phyloP scores from a whole-genome alignment of 2,113 vertebrate genomes.

The Opisthocomus hoazin region DNA sequence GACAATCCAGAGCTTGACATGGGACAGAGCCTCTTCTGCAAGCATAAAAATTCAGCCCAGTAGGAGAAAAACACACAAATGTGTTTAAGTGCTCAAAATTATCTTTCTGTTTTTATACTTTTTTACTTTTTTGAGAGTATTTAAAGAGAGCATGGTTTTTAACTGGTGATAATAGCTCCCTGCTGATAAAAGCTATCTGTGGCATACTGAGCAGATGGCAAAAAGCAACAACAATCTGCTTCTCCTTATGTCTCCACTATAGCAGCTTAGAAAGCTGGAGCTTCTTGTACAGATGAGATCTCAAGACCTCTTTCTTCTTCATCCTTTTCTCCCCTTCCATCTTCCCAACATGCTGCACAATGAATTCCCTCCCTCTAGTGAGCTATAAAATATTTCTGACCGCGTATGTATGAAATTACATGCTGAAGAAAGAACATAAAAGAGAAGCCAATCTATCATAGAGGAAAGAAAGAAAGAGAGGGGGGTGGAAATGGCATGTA shows the following conservation, averaged over 20 bases:
- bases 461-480: not conserved
- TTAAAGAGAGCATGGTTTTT: not conserved
- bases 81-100: not conserved
- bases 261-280: not conserved
- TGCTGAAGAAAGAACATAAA: not conserved
- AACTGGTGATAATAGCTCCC: not conserved
- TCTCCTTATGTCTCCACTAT: not conserved
- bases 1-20: not conserved
- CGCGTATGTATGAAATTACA: not conserved
- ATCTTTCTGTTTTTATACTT: not conserved
- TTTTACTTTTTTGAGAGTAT: not conserved
- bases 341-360: not conserved
- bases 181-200: not conserved
- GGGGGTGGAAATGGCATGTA: accelerated
- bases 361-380: not conserved
- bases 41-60: not conserved
- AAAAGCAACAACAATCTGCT: not conserved
- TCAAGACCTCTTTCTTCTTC: not conserved
- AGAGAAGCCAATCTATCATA: not conserved
- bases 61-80: not conserved
- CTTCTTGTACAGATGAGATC: not conserved
- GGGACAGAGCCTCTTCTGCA: not conserved
- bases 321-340: not conserved
- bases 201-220: not conserved
- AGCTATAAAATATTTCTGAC: not conserved